phyloP scores from a whole-genome alignment of 2,113 vertebrate species.

The Thunnus maccoyii region DNA sequence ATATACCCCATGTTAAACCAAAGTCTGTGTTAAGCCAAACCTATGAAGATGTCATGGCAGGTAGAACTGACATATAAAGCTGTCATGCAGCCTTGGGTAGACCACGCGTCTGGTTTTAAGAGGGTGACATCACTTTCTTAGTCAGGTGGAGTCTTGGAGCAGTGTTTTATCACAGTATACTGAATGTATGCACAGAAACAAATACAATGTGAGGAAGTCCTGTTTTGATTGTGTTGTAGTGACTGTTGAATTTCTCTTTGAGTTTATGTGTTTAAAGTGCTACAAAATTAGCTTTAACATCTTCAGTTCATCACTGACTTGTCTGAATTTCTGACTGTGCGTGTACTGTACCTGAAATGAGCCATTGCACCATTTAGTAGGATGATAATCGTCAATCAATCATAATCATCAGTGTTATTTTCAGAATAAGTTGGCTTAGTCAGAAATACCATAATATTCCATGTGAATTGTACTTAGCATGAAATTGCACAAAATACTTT shows the following conservation, averaged over 20 bases:
- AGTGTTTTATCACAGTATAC: neutral
- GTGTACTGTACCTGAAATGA: too few species aligned
- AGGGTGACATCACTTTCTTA: slow-evolving; percentile 53
- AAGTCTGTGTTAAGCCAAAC: slow-evolving; percentile 40
- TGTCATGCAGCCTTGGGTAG: slow-evolving; percentile 10
- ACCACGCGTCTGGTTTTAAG: slow-evolving; percentile 49
- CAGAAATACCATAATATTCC: too few species aligned
- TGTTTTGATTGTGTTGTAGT: neutral
- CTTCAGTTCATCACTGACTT: too few species aligned
- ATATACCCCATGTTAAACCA: slow-evolving; percentile 49
- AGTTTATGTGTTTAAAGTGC: neutral
- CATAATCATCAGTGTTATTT: too few species aligned
- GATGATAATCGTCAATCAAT: too few species aligned
- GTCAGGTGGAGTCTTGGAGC: slow-evolving; percentile 39
- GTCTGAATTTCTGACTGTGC: too few species aligned
- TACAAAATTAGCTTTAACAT: too few species aligned
- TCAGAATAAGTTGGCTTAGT: too few species aligned
- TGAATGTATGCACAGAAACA: neutral
- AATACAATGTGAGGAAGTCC: neutral
- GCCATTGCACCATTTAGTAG: too few species aligned
- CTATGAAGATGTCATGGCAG: slow-evolving; percentile 66
- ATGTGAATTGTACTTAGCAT: too few species aligned
- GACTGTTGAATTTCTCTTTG: neutral
- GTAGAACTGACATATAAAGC: slow-evolving; percentile 62
- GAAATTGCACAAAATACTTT: too few species aligned